Evolutionary conservation across 2,113 vertebrate species (phyloP).

Genomic region (Centropus unirufus): DNA sequence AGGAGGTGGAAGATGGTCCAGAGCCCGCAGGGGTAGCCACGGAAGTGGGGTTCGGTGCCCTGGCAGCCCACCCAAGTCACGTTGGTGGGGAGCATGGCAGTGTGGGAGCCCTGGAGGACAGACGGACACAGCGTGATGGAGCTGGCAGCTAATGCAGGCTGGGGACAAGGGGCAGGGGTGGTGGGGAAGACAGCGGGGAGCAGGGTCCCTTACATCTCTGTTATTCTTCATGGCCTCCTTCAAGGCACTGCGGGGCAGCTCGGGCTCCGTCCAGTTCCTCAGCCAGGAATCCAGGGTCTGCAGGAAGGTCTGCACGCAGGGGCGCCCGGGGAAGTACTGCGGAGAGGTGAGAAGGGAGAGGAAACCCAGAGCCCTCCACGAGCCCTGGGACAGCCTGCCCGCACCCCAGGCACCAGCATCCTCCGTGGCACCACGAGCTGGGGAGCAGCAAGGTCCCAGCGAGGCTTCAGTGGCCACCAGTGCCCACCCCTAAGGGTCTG

Average conservation of each 20-base stretch:
- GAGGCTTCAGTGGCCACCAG: not conserved
- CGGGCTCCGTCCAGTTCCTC: constrained; percentile 52
- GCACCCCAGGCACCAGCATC: not conserved
- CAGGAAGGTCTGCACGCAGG: constrained; percentile 82
- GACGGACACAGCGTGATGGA: rapidly evolving
- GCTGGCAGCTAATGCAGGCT: not conserved
- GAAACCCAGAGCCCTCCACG: not conserved
- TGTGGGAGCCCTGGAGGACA: not conserved
- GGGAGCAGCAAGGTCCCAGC: rapidly evolving
- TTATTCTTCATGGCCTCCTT: constrained; percentile 79
- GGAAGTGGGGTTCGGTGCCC: constrained; percentile 83
- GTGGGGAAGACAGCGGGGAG: not conserved
- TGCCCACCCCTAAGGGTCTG: rapidly evolving
- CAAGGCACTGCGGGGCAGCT: constrained; percentile 78
- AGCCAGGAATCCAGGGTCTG: constrained; percentile 79
- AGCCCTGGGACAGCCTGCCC: not conserved
- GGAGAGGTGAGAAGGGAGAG: not conserved
- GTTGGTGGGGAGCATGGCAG: constrained; percentile 73
- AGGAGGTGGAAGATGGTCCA: constrained; percentile 93
- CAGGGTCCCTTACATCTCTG: constrained; percentile 73
- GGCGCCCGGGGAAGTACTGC: constrained; percentile 90
- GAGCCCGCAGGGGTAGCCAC: constrained; percentile 89
- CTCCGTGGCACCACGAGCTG: not conserved
- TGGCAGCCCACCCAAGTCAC: constrained; percentile 90
- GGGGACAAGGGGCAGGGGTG: not conserved